Conservation (phyloP, 2,797 vertebrate species). For the Halcyon chelicuti region DNA sequence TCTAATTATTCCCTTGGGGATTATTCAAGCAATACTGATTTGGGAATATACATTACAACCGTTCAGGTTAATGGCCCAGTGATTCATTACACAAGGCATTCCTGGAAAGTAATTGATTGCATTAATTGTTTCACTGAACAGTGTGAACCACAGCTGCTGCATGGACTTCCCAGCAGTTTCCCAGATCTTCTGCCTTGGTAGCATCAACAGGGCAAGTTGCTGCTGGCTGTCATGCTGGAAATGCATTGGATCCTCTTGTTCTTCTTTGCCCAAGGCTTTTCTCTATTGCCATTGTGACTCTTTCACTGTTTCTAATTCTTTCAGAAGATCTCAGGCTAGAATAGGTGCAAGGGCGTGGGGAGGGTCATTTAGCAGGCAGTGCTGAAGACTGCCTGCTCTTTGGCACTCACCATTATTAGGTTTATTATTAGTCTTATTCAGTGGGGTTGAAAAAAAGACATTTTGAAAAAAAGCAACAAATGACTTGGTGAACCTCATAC, state of each 20-base stretch:
- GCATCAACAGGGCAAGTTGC: accelerated
- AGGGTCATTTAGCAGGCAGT: not conserved
- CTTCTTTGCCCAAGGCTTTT: not conserved
- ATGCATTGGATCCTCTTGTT: not conserved
- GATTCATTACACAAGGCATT: conserved; percentile 37
- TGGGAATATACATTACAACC: not conserved
- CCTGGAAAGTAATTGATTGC: conserved; percentile 34
- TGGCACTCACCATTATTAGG: not conserved
- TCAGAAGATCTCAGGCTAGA: not conserved
- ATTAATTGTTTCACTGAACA: conserved; percentile 11
- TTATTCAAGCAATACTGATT: conserved; percentile 13
- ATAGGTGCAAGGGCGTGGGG: not conserved
- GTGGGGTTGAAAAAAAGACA: not conserved
- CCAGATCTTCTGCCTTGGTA: not conserved
- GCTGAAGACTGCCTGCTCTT: not conserved
- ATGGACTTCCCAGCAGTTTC: not conserved
- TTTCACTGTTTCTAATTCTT: not conserved
- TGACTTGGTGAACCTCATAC: not conserved
- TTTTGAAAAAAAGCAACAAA: conserved; percentile 22
- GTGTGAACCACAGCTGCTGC: conserved; percentile 8
- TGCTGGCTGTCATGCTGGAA: not conserved
- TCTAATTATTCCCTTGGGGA: conserved; percentile 20
- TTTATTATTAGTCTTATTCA: not conserved
- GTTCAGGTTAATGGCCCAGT: conserved; percentile 31
- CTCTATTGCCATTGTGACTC: not conserved